Evolutionary conservation across 2,113 vertebrate species (phyloP).

Genomic region (Paralichthys olivaceus): DNA sequence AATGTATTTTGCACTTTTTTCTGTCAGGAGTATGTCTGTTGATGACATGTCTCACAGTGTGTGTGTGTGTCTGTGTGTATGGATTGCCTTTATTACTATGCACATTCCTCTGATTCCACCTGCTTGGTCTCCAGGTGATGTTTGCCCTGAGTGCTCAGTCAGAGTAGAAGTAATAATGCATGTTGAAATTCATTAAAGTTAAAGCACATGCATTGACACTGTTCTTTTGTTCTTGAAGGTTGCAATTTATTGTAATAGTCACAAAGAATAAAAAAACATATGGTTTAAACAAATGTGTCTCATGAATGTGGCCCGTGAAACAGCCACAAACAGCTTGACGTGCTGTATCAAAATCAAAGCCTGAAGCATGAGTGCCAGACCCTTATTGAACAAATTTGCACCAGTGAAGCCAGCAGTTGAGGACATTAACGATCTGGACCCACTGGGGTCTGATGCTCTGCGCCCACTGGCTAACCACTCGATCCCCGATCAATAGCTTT

Average conservation of each 20-base stretch:
- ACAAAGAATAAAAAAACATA: slow-evolving; percentile 3
- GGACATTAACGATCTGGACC: slow-evolving; percentile 85
- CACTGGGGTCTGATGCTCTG: slow-evolving; percentile 77
- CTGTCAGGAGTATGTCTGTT: slow-evolving; percentile 30
- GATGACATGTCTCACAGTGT: slow-evolving; percentile 18
- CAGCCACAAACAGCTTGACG: slow-evolving; percentile 48
- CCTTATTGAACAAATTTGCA: slow-evolving; percentile 82
- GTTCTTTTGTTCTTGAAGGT: slow-evolving; percentile 3
- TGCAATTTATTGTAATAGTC: neutral
- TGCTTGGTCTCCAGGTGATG: slow-evolving; percentile 28
- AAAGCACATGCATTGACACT: slow-evolving; percentile 9
- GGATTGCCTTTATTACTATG: slow-evolving; percentile 18
- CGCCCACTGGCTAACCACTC: slow-evolving; percentile 78
- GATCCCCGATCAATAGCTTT: slow-evolving; percentile 85
- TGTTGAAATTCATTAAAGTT: slow-evolving; percentile 23
- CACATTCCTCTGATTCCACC: slow-evolving; percentile 18
- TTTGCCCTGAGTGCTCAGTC: slow-evolving; percentile 24
- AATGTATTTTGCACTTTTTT: slow-evolving; percentile 44
- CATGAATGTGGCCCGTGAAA: slow-evolving; percentile 14
- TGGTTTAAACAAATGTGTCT: neutral
- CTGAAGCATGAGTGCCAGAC: slow-evolving; percentile 68
- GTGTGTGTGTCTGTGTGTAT: slow-evolving; percentile 3
- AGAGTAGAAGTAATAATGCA: neutral
- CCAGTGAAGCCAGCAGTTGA: slow-evolving; percentile 82
- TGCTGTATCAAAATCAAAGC: slow-evolving; percentile 68